A percentile compares a stretch with the other conserved stretches of the same genome.
These are phyloP conservation scores for Odontothrips loti DNA, from an alignment of 2,888 invertebrate species.

Conservation along the genomic window DNA sequence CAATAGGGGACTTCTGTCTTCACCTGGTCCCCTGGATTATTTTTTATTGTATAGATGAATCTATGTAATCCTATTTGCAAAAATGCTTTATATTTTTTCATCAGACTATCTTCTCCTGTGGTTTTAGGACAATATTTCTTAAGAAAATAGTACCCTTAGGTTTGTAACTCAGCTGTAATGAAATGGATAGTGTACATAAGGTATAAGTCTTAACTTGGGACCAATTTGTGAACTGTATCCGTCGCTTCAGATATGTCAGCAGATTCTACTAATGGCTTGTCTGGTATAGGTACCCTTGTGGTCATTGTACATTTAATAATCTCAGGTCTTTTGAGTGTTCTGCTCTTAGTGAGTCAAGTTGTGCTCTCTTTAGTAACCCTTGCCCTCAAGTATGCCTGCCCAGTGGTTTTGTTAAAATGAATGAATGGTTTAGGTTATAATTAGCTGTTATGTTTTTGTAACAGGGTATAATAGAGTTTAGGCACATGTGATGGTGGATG, in stretches of 20 bases:
- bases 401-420: background rate
- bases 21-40: too few species aligned
- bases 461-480: conserved; percentile 19
- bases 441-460: background rate
- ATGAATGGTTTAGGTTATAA: too few species aligned
- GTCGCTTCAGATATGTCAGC: background rate
- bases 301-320: background rate
- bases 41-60: too few species aligned
- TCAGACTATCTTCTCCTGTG: background rate
- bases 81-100: too few species aligned
- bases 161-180: background rate
- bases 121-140: background rate
- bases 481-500: background rate
- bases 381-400: background rate
- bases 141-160: background rate
- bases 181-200: too few species aligned
- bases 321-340: background rate
- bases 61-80: too few species aligned
- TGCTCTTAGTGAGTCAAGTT: background rate
- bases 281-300: background rate
- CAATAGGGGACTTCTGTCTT: too few species aligned
- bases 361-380: background rate
- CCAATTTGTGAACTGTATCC: background rate
- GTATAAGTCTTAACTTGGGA: too few species aligned
- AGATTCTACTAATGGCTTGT: too few species aligned